Conservation (phyloP, 2,888 invertebrate species). For the Athripsodes cinereus region DNA sequence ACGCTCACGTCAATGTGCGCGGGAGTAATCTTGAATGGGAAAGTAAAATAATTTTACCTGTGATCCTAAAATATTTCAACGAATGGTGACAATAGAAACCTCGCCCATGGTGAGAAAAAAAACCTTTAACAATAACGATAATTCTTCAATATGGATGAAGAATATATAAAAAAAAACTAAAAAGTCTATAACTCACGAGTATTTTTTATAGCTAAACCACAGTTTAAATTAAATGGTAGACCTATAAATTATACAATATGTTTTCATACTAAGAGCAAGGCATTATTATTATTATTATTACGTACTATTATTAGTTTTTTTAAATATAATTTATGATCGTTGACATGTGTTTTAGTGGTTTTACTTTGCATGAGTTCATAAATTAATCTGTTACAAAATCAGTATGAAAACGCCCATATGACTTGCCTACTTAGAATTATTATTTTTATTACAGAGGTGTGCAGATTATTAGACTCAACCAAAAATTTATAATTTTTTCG, state of each 20-base stretch:
- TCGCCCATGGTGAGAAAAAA: conserved; percentile 7
- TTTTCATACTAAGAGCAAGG: not conserved
- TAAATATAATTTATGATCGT: not conserved
- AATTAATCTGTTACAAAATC: not conserved
- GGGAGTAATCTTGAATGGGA: no score
- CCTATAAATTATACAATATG: not conserved
- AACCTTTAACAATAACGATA: not conserved
- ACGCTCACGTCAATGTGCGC: no score
- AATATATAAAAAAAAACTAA: not conserved
- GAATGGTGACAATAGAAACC: conserved; percentile 17
- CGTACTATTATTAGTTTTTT: not conserved
- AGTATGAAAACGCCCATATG: not conserved
- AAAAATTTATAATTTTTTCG: no score
- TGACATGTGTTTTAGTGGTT: not conserved
- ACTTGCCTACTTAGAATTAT: not conserved
- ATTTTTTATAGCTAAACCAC: conserved; percentile 9
- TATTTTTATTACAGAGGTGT: no score
- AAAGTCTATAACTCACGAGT: not conserved
- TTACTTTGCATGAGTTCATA: not conserved
- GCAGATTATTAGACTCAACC: no score
- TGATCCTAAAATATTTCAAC: conserved; percentile 11
- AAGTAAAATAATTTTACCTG: not conserved
- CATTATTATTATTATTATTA: not conserved
- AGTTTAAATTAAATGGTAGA: conserved; percentile 7
- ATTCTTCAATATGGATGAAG: not conserved